Evolutionary conservation across 2,888 invertebrate genomes (phyloP).

Genomic region (Zele albiditarsus): DNA sequence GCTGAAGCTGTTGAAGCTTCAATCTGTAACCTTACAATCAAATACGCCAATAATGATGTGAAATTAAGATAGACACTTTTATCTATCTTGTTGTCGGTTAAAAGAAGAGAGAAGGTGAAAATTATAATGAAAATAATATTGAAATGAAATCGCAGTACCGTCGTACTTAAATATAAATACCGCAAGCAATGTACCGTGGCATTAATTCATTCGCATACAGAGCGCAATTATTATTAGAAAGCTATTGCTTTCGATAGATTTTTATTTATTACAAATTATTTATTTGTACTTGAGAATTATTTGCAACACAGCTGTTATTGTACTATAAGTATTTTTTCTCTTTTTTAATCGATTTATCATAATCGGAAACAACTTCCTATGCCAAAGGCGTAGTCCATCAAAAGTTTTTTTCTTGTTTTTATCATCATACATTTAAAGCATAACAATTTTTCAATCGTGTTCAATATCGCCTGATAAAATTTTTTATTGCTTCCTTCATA

Average conservation of each 20-base stretch:
- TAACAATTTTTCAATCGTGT: conserved; percentile 12
- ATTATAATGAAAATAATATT: conserved; percentile 38
- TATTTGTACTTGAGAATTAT: conserved; percentile 43
- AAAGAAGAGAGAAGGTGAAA: conserved; percentile 25
- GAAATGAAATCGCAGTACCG: conserved; percentile 30
- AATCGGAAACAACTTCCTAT: conserved; percentile 37
- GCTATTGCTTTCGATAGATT: conserved; percentile 33
- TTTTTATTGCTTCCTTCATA: conserved; percentile 27
- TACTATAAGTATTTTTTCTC: conserved; percentile 12
- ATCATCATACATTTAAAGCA: neutral
- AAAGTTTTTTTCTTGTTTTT: conserved; percentile 3
- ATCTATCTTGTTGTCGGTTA: neutral
- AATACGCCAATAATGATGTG: conserved; percentile 40
- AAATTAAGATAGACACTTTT: conserved; percentile 15
- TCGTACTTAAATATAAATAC: conserved; percentile 42
- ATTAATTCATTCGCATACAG: conserved; percentile 45
- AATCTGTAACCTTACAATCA: conserved; percentile 42
- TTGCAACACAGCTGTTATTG: conserved; percentile 37
- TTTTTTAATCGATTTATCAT: conserved; percentile 6
- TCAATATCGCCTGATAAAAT: conserved; percentile 1
- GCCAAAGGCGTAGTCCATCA: conserved; percentile 44
- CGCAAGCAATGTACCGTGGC: conserved; percentile 39
- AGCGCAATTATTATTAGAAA: conserved; percentile 31
- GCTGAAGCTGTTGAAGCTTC: conserved; percentile 29
- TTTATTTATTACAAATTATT: conserved; percentile 44